Conservation (phyloP, 2,888 invertebrate genomes). For the Limenitis camilla region DNA sequence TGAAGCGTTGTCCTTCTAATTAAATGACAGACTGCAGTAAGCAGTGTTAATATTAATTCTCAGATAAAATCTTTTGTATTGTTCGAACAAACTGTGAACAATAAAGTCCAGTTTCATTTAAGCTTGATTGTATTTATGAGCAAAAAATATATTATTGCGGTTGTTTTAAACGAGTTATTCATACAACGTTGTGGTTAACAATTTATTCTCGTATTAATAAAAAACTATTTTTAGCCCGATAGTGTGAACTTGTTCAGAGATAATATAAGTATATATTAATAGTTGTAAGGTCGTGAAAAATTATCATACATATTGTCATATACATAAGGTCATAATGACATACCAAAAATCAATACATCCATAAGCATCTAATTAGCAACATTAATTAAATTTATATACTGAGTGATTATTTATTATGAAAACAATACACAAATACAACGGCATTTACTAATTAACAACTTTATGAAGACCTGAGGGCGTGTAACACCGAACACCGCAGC, state of each 20-base stretch:
- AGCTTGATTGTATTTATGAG: not conserved
- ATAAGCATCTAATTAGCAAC: not conserved
- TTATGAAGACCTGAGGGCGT: constrained; percentile 12
- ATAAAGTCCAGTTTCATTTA: constrained; percentile 3
- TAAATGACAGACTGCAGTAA: constrained; percentile 13
- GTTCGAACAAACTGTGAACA: constrained; percentile 5
- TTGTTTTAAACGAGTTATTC: no score
- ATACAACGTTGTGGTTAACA: no score
- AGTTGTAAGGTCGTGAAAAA: no score
- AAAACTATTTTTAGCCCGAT: no score
- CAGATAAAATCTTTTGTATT: constrained; percentile 10
- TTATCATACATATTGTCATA: no score
- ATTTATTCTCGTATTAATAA: no score
- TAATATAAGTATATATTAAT: no score
- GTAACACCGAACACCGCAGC: constrained; percentile 11
- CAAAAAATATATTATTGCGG: no score
- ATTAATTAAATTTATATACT: not conserved
- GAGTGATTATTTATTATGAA: not conserved
- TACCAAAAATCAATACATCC: no score
- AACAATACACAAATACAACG: not conserved
- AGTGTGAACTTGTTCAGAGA: no score
- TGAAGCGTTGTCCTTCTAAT: constrained; percentile 14
- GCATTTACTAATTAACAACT: constrained; percentile 13
- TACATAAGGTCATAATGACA: no score
- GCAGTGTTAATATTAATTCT: constrained; percentile 9